Evolutionary conservation across 2,888 invertebrate genomes (phyloP).

Genomic region (Nipponacmea schrenckii): DNA sequence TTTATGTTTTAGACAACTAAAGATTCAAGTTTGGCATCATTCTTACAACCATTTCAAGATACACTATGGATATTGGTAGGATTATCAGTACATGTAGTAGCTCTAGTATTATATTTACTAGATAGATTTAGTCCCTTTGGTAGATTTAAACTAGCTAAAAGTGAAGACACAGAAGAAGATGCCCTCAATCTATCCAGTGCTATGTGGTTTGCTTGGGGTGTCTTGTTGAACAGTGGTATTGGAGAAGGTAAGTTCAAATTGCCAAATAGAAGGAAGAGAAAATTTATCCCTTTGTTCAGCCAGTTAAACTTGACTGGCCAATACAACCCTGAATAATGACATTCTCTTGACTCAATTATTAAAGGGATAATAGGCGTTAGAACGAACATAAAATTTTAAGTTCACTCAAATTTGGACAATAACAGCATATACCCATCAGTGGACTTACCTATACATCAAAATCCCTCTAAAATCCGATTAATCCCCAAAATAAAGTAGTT

Average conservation of each 20-base stretch:
- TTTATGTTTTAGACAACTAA: slow-evolving; percentile 82
- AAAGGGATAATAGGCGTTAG: too few relatives aligned
- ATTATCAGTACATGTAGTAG: slow-evolving; percentile 98
- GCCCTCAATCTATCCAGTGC: slow-evolving; percentile 97
- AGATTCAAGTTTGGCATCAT: slow-evolving; percentile 96
- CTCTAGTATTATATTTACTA: slow-evolving; percentile 91
- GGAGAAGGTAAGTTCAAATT: slow-evolving; percentile 84
- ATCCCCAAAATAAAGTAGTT: too few relatives aligned
- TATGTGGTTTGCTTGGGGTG: slow-evolving; percentile 99
- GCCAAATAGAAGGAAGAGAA: too few relatives aligned
- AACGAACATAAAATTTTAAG: too few relatives aligned
- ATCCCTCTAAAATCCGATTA: too few relatives aligned
- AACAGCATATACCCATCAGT: too few relatives aligned
- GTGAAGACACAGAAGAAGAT: slow-evolving; percentile 86
- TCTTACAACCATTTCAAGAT: slow-evolving; percentile 99
- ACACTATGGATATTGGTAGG: slow-evolving; percentile 98
- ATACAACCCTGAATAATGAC: too few relatives aligned
- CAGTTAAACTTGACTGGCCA: too few relatives aligned
- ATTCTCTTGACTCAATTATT: too few relatives aligned
- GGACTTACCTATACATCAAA: too few relatives aligned
- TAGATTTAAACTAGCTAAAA: slow-evolving; percentile 74
- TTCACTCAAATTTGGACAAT: too few relatives aligned
- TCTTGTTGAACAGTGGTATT: slow-evolving; percentile 96
- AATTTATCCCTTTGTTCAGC: too few relatives aligned
- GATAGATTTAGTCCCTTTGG: slow-evolving; percentile 85